Base-by-base conservation (phyloP, 2,888 invertebrate species). In the Trichogramma evanescens region DNA sequence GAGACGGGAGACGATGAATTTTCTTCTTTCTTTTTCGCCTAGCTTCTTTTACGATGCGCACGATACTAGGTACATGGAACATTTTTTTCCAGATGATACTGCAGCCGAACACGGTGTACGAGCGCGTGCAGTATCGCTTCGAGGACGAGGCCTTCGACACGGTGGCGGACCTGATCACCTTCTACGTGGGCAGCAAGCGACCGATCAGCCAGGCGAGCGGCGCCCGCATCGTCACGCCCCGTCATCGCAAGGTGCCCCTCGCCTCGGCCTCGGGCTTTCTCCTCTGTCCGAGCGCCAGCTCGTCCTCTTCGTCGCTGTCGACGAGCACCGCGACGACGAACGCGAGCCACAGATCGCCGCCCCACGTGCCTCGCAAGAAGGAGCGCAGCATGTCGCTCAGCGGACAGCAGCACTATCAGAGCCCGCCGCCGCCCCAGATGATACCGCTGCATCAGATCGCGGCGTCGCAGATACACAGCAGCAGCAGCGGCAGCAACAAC, bases 141-240 rank as follows among this genome's bases (percentile, higher is more conserved):
- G 96, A 96, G 78, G 94, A 94, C 72, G 93, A 94, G 74, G 88
- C 91, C 1, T 96, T 94, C 73, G 93, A 93, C 73, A 93, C 93
- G 3, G 92, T 96, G 26, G 91, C 94, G 0, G 94, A 95, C 77
- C 83, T 97, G 59, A 93, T 96, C 65, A 94, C 94, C 5, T 94
- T 89, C 66, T 95, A 96, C 76, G 93, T 95, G 39, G 92, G 93
- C 2, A 93, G 92, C 51, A 91, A 90, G 13, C 91, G 93, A 72
- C 88, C 93, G 0, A 90, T 96, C 72, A 95, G 95, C 2, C 86
- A 86, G 5, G 89, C 89, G 0, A 95, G 94, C 2, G 93, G 93
- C 0, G 95, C 95, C 0, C 83, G 90, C 56, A 93, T 96, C 62
- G 87, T 89, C 68, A 88, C 85, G 64, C 95, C 95, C 0, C 87